Evolutionary conservation across 2,113 vertebrate species (phyloP).

Genomic region (Holacanthus passer): DNA sequence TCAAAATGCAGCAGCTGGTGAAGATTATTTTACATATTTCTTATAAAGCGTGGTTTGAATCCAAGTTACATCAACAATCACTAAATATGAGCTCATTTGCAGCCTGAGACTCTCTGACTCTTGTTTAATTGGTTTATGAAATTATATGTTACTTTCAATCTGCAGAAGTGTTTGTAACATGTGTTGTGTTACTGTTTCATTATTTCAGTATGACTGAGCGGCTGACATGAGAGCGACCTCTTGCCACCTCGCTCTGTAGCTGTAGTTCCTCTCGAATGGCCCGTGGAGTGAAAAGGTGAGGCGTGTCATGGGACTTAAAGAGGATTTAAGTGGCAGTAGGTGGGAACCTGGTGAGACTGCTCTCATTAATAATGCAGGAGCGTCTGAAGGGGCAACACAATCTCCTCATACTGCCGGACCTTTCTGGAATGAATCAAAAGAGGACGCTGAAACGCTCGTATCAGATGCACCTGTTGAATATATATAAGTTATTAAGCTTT

Average conservation of each 20-base stretch:
- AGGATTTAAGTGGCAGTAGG: constrained; percentile 59
- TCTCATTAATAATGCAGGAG: constrained; percentile 69
- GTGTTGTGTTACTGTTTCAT: too few relatives aligned
- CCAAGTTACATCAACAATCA: background rate
- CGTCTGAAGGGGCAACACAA: constrained; percentile 65
- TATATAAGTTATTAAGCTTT: constrained; percentile 11
- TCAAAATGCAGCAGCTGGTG: background rate
- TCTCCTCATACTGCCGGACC: constrained; percentile 36
- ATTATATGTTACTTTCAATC: background rate
- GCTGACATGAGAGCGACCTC: background rate
- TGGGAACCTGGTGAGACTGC: constrained; percentile 52
- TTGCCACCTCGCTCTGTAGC: constrained; percentile 3
- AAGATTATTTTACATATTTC: background rate
- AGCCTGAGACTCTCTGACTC: background rate
- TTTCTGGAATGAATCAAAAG: constrained; percentile 41
- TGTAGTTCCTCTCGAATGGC: background rate
- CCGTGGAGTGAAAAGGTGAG: constrained; percentile 32
- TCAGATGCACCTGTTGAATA: constrained; percentile 48
- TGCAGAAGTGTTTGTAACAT: too few relatives aligned
- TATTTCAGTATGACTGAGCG: too few relatives aligned
- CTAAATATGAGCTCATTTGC: background rate
- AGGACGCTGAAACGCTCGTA: constrained; percentile 11
- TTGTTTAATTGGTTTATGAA: too few relatives aligned
- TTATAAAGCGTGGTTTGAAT: background rate
- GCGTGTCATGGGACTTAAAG: constrained; percentile 39